Evolutionary conservation across 1,140 invertebrate species (phyloP).

Genomic region (Phthorimaea operculella): DNA sequence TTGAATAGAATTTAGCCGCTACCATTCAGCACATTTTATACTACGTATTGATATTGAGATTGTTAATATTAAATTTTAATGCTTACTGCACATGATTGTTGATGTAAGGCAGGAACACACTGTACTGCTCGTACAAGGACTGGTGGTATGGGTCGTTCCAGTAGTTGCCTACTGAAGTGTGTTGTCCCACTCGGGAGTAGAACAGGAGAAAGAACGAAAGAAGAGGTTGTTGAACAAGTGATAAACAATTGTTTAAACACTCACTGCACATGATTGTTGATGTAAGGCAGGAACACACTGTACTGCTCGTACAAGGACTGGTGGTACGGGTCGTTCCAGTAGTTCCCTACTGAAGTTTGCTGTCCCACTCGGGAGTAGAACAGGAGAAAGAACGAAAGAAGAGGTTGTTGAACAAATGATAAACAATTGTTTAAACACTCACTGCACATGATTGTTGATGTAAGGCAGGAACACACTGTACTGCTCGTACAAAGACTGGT

Average conservation of each 20-base stretch:
- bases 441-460: conserved; percentile 79
- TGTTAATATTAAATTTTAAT: conserved; percentile 85
- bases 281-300: conserved; percentile 80
- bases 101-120: conserved; percentile 80
- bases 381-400: too few relatives aligned
- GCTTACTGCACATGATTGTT: conserved; percentile 78
- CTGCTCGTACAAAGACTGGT: conserved; percentile 79
- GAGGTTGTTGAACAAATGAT: conserved; percentile 69
- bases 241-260: conserved; percentile 23
- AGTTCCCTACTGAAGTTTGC: conserved; percentile 86
- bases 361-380: conserved; percentile 89
- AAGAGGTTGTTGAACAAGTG: neutral
- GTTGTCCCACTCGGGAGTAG: conserved; percentile 86
- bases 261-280: conserved; percentile 79
- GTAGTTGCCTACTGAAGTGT: conserved; percentile 90
- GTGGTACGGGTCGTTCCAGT: conserved; percentile 94
- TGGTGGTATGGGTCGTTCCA: conserved; percentile 94
- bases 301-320: conserved; percentile 80
- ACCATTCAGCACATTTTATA: too few relatives aligned
- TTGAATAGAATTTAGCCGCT: too few relatives aligned
- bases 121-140: conserved; percentile 79
- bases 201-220: too few relatives aligned
- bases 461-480: conserved; percentile 83
- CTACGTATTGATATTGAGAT: conserved; percentile 93
- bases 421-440: conserved; percentile 22